Evolutionary conservation across 2,113 vertebrate genomes (phyloP).

Genomic region (Daphoenositta chrysoptera): DNA sequence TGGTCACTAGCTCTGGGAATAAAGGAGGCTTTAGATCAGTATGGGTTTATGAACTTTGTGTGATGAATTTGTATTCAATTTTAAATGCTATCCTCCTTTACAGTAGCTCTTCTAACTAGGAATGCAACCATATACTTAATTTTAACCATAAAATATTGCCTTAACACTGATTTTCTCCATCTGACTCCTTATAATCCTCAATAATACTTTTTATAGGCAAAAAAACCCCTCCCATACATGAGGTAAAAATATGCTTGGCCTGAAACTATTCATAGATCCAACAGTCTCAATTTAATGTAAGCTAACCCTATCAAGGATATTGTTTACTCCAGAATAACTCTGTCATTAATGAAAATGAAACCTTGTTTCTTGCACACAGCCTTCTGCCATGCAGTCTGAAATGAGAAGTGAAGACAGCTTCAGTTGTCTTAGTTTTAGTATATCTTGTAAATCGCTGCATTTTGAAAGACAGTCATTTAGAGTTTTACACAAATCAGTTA

Average conservation of each 20-base stretch:
- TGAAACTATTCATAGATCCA: background rate
- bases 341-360: background rate
- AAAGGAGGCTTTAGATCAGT: background rate
- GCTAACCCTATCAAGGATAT: background rate
- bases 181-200: background rate
- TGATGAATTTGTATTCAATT: background rate
- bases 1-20: background rate
- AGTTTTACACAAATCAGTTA: background rate
- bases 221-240: background rate
- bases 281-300: background rate
- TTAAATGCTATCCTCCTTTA: background rate
- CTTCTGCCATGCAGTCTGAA: background rate
- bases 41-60: background rate
- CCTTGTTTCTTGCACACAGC: background rate
- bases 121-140: background rate
- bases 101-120: background rate
- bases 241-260: background rate
- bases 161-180: background rate
- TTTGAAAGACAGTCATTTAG: background rate
- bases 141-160: background rate
- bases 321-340: background rate
- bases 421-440: background rate
- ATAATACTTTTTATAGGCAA: background rate
- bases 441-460: background rate
- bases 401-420: background rate